phyloP scores from a whole-genome alignment of 1,140 invertebrate genomes.

The Temnothorax longispinosus region DNA sequence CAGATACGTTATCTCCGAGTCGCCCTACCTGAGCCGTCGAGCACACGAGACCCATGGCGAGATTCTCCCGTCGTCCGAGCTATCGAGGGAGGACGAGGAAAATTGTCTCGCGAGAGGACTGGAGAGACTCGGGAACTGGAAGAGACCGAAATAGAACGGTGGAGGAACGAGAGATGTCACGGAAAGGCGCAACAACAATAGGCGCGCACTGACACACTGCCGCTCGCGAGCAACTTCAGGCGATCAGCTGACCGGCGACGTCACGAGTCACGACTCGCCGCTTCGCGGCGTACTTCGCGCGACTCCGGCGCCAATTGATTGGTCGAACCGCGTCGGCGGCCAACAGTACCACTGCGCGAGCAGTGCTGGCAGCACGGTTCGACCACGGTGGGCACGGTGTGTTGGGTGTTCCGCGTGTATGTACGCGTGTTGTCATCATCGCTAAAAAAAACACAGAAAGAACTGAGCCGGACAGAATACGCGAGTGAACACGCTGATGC shows the following conservation, averaged over 20 bases:
- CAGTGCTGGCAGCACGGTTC: neutral
- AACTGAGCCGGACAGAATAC: neutral
- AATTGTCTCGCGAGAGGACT: neutral
- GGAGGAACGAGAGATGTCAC: neutral
- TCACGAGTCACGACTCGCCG: neutral
- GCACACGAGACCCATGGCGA: conserved; percentile 81
- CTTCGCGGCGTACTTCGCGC: neutral
- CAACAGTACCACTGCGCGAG: neutral
- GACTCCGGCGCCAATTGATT: conserved; percentile 46
- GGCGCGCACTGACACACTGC: conserved; percentile 48
- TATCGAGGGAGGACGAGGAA: neutral
- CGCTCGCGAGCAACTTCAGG: conserved; percentile 45
- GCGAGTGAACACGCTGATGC: neutral
- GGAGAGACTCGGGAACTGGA: neutral
- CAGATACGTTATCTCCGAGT: conserved; percentile 4
- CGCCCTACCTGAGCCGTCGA: conserved; percentile 82
- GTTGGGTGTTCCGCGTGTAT: neutral
- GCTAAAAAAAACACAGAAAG: conserved; percentile 32
- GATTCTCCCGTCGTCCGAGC: neutral
- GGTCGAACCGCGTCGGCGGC: neutral
- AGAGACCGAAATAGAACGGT: neutral
- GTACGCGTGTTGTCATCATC: conserved; percentile 39
- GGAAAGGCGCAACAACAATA: conserved; percentile 46
- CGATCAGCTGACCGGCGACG: conserved; percentile 67
- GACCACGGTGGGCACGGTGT: neutral